Base-by-base conservation (phyloP, 2,888 invertebrate genomes). In the Norana najaformis region DNA sequence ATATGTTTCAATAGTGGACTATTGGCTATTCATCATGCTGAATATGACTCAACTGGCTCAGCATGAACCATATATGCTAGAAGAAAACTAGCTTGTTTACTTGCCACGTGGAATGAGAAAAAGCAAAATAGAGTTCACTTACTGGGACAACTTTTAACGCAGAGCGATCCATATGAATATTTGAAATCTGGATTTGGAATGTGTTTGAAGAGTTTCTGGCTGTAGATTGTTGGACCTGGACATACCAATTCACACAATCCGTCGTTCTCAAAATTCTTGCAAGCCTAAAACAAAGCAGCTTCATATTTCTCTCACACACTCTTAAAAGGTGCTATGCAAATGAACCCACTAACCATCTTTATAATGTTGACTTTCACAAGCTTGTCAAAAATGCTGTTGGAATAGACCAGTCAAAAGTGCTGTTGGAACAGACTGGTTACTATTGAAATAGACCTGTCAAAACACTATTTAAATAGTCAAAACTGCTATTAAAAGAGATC, bases 201-300 rank as follows among this genome's bases (percentile, higher is more conserved):
- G 20, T 38, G 34, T 35, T 83, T 89, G 89, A 69, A 90, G 2
- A 11, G 38, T 30, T 90, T n/a, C 23, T 20, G 23, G 69, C 39
- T 90, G 89, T 91, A 91, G 92, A 97, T 96, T 95, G 97, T 97
- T 97, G 98, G 97, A 11, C 97, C 97, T 1, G 99, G 98, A 95
- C 99, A 99, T 95, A 98, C 98, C 94, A 98, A 97, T 90, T 98
- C 98, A 95, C 99, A 99, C 36, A 97, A 97, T 30, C 98, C 98
- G 94, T 98, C 98, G 93, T 99, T 98, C 94, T 97, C 97, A 95
- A 98, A 99, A 95, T 98, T 98, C 93, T 97, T 96, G 95, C 99
- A 99, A 0, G 99, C 98, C 96, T 96, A 93, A 82, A 85, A 88
- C 83, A 90, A 85, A 83, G 35, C 35, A 83, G 47, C 0, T 69